Percentiles rank a stretch among this genome's conserved stretches.
phyloP scores from a whole-genome alignment of 1,140 invertebrate species.

The Babylonia areolata region DNA sequence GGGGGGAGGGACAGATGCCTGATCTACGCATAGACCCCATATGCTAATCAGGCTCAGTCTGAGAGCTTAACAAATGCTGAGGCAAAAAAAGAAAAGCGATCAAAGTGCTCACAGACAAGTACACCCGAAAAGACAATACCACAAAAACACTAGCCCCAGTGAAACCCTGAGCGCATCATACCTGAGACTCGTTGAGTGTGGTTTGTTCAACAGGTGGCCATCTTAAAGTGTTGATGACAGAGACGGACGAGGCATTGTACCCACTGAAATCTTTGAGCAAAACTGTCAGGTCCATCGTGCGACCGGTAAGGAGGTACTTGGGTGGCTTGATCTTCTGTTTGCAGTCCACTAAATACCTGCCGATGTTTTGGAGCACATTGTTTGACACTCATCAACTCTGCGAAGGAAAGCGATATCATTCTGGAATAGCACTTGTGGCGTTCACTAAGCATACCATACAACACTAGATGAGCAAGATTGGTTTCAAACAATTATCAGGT shows the following conservation, averaged over 20 bases:
- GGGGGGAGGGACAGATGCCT: no score
- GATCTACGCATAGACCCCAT: no score
- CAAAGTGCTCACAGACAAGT: no score
- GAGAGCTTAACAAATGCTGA: no score
- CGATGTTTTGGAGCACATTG: constrained; percentile 54
- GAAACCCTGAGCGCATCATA: constrained; percentile 72
- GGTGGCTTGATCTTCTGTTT: constrained; percentile 58
- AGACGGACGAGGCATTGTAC: not conserved
- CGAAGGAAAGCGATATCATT: not conserved
- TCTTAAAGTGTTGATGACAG: not conserved
- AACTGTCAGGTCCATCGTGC: constrained; percentile 36
- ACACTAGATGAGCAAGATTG: no score
- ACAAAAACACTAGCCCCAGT: no score
- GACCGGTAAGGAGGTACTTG: constrained; percentile 53
- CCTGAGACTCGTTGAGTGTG: constrained; percentile 39
- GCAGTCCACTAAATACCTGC: constrained; percentile 68
- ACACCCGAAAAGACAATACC: no score
- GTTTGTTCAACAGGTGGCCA: constrained; percentile 37
- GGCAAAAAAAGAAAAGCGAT: no score
- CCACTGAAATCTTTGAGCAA: not conserved
- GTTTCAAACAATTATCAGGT: no score
- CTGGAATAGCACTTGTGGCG: not conserved
- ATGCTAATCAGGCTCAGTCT: no score
- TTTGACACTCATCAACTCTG: not conserved
- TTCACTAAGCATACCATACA: no score